Conservation (phyloP, 1,140 invertebrate genomes). For the Leptinotarsa defecta region DNA sequence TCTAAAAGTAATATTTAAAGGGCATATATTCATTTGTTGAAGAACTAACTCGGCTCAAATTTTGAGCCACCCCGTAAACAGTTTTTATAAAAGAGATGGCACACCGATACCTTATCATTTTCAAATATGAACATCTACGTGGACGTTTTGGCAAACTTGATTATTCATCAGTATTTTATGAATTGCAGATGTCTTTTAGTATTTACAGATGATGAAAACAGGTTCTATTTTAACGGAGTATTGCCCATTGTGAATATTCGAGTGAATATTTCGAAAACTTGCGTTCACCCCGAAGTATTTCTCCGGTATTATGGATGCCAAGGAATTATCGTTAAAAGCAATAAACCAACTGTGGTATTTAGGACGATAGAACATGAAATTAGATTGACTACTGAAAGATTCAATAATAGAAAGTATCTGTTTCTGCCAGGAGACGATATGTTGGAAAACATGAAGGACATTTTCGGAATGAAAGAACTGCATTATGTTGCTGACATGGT, state of each 20-base stretch:
- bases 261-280: conserved; percentile 10
- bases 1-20: too few species aligned
- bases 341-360: conserved; percentile 31
- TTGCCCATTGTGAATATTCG: conserved; percentile 32
- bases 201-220: conserved; percentile 32
- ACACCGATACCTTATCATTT: not conserved
- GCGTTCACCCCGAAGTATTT: conserved; percentile 27
- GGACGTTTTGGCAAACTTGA: conserved; percentile 29
- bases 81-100: too few species aligned
- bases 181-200: conserved; percentile 37
- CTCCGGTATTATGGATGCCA: conserved; percentile 45
- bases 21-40: too few species aligned
- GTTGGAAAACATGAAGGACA: conserved; percentile 28
- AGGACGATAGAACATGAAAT: conserved; percentile 41
- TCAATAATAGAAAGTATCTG: conserved; percentile 44
- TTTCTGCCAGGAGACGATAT: conserved; percentile 29
- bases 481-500: conserved; percentile 40
- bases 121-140: conserved; percentile 15
- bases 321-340: conserved; percentile 38
- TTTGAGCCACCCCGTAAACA: too few species aligned
- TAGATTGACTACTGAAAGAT: conserved; percentile 36
- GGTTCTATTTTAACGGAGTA: conserved; percentile 31
- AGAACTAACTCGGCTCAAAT: too few species aligned
- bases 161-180: conserved; percentile 40
- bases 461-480: conserved; percentile 36